Evolutionary conservation across 2,113 vertebrate species (phyloP).

Genomic region (Amphilophus citrinellus): DNA sequence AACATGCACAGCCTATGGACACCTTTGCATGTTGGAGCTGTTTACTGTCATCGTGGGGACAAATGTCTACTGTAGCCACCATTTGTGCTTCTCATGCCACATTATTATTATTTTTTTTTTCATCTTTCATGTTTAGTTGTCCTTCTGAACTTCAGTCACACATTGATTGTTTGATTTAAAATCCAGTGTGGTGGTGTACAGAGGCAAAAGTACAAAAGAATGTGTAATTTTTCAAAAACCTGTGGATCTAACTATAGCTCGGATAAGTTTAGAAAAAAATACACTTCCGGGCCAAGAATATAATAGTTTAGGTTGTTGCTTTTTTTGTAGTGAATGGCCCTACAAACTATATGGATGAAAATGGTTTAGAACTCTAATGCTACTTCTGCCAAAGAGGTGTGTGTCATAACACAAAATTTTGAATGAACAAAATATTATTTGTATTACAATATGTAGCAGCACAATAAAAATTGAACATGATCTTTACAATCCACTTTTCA

Average conservation of each 20-base stretch:
- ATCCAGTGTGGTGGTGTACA: background rate
- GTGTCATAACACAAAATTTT: no score
- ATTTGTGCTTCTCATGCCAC: no score
- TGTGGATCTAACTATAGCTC: background rate
- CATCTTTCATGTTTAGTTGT: no score
- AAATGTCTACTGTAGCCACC: no score
- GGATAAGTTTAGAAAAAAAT: background rate
- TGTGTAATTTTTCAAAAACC: fast-evolving
- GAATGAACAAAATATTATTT: no score
- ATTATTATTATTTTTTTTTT: no score
- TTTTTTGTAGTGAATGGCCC: background rate
- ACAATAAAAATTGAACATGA: background rate
- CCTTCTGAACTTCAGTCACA: no score
- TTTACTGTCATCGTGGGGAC: background rate
- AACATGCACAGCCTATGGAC: background rate
- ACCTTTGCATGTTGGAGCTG: background rate
- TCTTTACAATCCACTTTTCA: background rate
- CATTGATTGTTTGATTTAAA: no score
- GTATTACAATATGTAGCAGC: no score
- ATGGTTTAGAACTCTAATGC: background rate
- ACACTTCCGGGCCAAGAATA: fast-evolving
- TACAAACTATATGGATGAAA: fast-evolving
- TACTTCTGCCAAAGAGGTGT: no score
- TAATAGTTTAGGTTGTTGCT: background rate
- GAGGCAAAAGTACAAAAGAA: background rate